Percentiles rank a stretch among this genome's conserved stretches.
Conservation (phyloP, 2,797 vertebrate genomes). For the Ciconia nigra region DNA sequence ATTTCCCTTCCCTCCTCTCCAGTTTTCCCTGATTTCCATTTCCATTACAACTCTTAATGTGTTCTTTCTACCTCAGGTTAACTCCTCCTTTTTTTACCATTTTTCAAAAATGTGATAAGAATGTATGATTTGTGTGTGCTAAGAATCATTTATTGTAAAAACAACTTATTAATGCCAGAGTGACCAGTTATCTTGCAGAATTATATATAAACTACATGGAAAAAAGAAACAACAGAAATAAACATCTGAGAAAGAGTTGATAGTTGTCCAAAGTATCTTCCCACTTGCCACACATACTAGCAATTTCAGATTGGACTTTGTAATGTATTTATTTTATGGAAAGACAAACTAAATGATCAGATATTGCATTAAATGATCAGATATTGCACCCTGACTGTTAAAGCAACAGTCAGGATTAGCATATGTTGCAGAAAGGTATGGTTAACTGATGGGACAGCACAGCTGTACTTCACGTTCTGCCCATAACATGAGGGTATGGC, state of each 20-base stretch:
- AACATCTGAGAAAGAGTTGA: background rate
- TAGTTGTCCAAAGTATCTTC: background rate
- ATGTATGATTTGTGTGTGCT: background rate
- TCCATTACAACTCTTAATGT: background rate
- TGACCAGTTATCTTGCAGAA: background rate
- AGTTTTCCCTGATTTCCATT: background rate
- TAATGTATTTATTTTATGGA: background rate
- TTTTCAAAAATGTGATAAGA: background rate
- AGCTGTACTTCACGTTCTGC: background rate
- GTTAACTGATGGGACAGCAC: background rate
- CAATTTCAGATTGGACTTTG: background rate
- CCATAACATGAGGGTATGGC: fast-evolving
- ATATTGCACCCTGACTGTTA: background rate
- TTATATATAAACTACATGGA: background rate
- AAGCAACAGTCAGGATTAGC: background rate
- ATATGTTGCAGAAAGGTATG: background rate
- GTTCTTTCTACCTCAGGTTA: background rate
- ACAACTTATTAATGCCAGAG: background rate
- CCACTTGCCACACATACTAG: background rate
- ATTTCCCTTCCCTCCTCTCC: background rate
- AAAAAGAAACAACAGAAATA: background rate
- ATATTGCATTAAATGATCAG: background rate
- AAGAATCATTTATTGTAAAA: background rate
- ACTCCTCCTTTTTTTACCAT: background rate
- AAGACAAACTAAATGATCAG: background rate